phyloP scores from a whole-genome alignment of 2,888 invertebrate genomes.

The Rosalia funebris region DNA sequence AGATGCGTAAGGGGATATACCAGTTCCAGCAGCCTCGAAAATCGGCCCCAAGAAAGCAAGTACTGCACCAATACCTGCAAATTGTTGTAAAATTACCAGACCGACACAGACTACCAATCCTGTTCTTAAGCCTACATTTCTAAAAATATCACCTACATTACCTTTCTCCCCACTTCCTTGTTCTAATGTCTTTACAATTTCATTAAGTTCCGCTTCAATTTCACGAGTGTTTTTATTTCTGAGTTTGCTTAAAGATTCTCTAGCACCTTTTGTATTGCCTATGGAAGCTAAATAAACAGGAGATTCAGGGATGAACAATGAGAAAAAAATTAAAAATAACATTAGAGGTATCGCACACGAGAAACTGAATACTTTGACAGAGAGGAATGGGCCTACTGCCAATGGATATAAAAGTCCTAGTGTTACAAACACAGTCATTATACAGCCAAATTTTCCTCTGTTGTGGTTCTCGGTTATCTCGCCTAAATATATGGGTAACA shows the following conservation, averaged over 20 bases:
- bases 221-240: conserved; percentile 28
- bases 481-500: conserved; percentile 85
- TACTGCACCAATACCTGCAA: conserved; percentile 82
- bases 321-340: conserved; percentile 42
- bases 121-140: conserved; percentile 32
- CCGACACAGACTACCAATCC: conserved; percentile 78
- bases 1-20: conserved; percentile 70
- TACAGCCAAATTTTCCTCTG: conserved; percentile 77
- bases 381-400: conserved; percentile 45
- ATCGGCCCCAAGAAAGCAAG: conserved; percentile 80
- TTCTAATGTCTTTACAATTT: conserved; percentile 27
- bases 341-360: conserved; percentile 41
- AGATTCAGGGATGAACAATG: conserved; percentile 46
- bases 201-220: conserved; percentile 32
- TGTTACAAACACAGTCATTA: conserved; percentile 42
- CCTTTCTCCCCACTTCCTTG: conserved; percentile 28
- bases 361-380: conserved; percentile 43
- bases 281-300: conserved; percentile 53
- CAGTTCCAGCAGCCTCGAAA: conserved; percentile 75
- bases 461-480: conserved; percentile 84
- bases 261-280: conserved; percentile 70
- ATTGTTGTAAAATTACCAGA: conserved; percentile 84
- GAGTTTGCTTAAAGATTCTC: conserved; percentile 61
- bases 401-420: conserved; percentile 46
- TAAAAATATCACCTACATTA: conserved; percentile 33